phyloP scores from a whole-genome alignment of 2,113 vertebrate species.

The Syngnathoides biaculeatus region DNA sequence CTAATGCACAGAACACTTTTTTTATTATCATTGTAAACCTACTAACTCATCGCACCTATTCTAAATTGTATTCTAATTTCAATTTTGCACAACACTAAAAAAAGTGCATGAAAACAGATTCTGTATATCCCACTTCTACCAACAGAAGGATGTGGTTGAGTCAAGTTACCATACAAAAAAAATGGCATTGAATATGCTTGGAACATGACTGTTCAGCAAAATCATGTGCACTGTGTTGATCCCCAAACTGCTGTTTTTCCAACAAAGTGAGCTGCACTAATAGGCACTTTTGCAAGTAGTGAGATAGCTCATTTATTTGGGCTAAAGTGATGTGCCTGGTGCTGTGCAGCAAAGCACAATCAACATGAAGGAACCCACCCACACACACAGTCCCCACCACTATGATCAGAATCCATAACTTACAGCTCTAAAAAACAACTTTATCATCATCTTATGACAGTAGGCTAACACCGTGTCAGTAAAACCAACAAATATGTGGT shows the following conservation, averaged over 20 bases:
- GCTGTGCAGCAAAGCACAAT: slow-evolving; percentile 46
- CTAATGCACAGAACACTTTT: neutral
- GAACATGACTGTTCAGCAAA: slow-evolving; percentile 31
- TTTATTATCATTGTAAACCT: no score
- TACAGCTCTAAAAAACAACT: neutral
- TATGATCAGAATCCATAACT: neutral
- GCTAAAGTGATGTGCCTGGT: slow-evolving; percentile 49
- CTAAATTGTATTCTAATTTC: no score
- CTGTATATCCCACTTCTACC: no score
- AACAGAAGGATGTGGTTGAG: neutral
- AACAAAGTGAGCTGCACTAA: slow-evolving; percentile 58
- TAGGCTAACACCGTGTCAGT: neutral
- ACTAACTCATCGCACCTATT: no score
- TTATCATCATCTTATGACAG: neutral
- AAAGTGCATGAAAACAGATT: no score
- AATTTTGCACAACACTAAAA: no score
- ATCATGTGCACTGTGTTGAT: slow-evolving; percentile 31
- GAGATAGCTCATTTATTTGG: slow-evolving; percentile 61
- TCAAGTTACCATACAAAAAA: slow-evolving; percentile 3
- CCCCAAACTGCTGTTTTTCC: slow-evolving; percentile 46
- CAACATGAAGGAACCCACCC: slow-evolving; percentile 38
- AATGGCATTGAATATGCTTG: slow-evolving; percentile 15
- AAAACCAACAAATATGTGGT: neutral
- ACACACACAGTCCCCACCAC: no score
- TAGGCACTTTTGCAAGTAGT: slow-evolving; percentile 68